Conservation (phyloP, 2,888 invertebrate genomes). For the Watsonalla binaria region DNA sequence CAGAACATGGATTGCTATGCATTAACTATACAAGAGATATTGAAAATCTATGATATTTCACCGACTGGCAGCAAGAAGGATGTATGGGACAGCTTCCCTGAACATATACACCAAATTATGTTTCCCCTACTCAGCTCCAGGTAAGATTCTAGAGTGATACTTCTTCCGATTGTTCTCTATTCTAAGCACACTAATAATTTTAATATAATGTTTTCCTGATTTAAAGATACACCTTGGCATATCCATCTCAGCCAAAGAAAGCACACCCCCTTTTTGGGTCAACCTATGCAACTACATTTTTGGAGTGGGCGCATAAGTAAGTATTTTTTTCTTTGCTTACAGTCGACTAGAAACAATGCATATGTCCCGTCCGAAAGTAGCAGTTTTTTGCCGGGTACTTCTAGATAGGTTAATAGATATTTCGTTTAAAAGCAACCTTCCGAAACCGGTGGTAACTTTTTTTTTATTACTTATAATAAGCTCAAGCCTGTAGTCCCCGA, state of each 20-base stretch:
- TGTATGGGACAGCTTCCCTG: slow-evolving; percentile 85
- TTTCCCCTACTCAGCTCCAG: slow-evolving; percentile 85
- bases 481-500: background rate
- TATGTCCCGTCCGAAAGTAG: too few relatives aligned
- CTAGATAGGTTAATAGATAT: background rate
- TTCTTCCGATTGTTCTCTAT: background rate
- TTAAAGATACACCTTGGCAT: slow-evolving; percentile 66
- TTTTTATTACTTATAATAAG: background rate
- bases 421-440: too few relatives aligned
- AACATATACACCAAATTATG: slow-evolving; percentile 87
- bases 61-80: slow-evolving; percentile 80
- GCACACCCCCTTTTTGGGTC: slow-evolving; percentile 83
- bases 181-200: too few relatives aligned
- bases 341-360: too few relatives aligned
- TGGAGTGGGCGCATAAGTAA: slow-evolving; percentile 86
- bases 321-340: slow-evolving; percentile 14
- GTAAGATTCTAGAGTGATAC: slow-evolving; percentile 40
- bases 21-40: slow-evolving; percentile 88
- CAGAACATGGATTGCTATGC: slow-evolving; percentile 88
- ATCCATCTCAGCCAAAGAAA: slow-evolving; percentile 64
- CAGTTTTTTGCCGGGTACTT: too few relatives aligned
- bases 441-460: background rate
- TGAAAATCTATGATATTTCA: slow-evolving; percentile 84
- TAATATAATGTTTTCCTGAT: slow-evolving; percentile 1
- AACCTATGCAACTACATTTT: slow-evolving; percentile 81